Evolutionary conservation across 2,797 vertebrate species (phyloP).

Genomic region (Enteromius afrohamiltoni): DNA sequence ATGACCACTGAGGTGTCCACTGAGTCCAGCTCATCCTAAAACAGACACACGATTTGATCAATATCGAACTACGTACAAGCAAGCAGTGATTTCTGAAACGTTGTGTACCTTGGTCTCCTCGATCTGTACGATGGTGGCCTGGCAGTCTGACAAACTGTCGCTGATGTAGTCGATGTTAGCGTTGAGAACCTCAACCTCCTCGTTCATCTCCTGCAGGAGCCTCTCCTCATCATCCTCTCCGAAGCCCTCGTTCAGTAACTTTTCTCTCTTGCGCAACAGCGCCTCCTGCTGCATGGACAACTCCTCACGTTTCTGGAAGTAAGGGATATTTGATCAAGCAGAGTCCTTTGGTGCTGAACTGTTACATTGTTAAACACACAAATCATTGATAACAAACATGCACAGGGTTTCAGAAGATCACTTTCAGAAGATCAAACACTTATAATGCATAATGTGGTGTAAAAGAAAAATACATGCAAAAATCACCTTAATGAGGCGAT

Average conservation of each 20-base stretch:
- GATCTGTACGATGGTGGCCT: constrained; percentile 97
- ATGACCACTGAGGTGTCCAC: constrained; percentile 97
- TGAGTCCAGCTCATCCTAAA: constrained; percentile 94
- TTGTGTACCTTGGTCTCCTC: constrained; percentile 92
- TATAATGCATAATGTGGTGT: background rate
- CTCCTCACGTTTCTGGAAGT: constrained; percentile 93
- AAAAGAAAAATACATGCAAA: background rate
- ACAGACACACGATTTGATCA: constrained; percentile 15
- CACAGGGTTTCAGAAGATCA: background rate
- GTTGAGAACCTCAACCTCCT: constrained; percentile 93
- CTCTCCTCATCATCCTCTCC: constrained; percentile 86
- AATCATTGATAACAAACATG: background rate
- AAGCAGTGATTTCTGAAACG: background rate
- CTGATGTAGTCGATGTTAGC: constrained; percentile 99
- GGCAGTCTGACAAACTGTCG: constrained; percentile 95
- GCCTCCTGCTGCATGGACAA: constrained; percentile 89
- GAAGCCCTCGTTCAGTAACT: constrained; percentile 78
- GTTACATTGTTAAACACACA: background rate
- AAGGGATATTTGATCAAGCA: background rate
- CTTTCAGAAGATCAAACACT: too few relatives aligned
- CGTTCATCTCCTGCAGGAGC: constrained; percentile 89
- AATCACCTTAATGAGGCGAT: constrained; percentile 91
- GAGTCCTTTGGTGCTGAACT: background rate
- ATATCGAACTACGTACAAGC: background rate
- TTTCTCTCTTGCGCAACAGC: constrained; percentile 83